Evolutionary conservation across 2,888 invertebrate genomes (phyloP), one percentile per base, ranked within the genome.

Genomic region (Nemotelus pantherinus): DNA sequence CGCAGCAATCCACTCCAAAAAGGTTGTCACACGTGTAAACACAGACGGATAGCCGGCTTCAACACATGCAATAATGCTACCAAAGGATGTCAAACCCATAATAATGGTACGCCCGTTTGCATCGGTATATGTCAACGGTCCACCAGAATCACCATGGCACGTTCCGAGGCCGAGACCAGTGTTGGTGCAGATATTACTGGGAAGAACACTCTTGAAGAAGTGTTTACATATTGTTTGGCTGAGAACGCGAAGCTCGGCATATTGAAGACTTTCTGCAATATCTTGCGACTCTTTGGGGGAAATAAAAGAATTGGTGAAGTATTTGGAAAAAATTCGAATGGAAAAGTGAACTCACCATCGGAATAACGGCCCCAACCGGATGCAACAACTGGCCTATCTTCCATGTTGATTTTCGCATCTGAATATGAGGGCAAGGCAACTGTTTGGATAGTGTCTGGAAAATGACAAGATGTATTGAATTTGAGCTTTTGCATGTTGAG

Each of bases 361-460:
- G 81, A 80, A 57, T 82, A 82, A 64, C 81, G 82, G 10, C 85
- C 83, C 85, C 85, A 85, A 55, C 86, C 86, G 63, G 85, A 84
- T 44, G 84, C 84, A 64, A 84, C 78, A 3, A 77, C 83, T 55
- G 78, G 77, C 6, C 82, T 80, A 43, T 81, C 81, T 7, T 74
- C 76, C 48, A 85, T 85, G 2, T 79, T 79, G 39, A 84, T 84
- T 47, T 84, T 83, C 68, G 84, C 85, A 77, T 85, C 85, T 70
- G 83, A 84, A 2, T 85, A 81, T 47, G 84, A 81, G 3, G 88
- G 87, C 76, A 88, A 80, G 60, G 84, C 82, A 44, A 88, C 85
- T 10, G 86, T 83, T 79, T 86, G 84, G 39, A 88, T 88, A 79
- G 84, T 83, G 7, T 85, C 88, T 88, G 81, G 10, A 82, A 82